These are phyloP conservation scores for Nymphalis c-album DNA, from an alignment of 2,888 invertebrate genomes.

Conservation along the genomic window DNA sequence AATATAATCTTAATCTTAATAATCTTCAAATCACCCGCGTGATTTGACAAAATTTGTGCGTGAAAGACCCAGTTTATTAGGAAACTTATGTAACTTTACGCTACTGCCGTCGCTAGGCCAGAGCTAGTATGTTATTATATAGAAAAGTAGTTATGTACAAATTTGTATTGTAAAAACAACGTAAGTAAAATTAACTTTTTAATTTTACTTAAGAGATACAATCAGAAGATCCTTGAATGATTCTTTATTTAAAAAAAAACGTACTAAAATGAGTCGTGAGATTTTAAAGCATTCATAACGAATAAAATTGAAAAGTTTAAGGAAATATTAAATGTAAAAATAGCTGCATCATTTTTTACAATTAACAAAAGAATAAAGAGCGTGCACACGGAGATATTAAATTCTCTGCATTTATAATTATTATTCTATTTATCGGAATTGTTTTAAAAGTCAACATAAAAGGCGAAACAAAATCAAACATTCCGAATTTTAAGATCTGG, in stretches of 20 bases:
- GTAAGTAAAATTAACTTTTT: too few species aligned
- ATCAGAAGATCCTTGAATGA: neutral
- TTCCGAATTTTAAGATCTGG: slow-evolving; percentile 39
- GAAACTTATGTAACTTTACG: too few species aligned
- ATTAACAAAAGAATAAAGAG: neutral
- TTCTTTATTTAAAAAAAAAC: neutral
- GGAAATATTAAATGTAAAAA: neutral
- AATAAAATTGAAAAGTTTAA: neutral
- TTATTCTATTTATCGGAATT: slow-evolving; percentile 5
- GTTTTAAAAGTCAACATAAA: slow-evolving; percentile 9
- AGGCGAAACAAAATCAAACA: neutral
- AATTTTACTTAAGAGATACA: neutral
- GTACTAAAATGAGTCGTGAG: neutral
- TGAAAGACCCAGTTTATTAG: too few species aligned
- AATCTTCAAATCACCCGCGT: too few species aligned
- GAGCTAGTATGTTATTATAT: too few species aligned
- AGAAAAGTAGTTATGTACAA: too few species aligned
- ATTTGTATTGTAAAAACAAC: neutral
- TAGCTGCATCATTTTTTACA: neutral
- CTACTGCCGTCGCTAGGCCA: too few species aligned
- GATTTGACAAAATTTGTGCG: too few species aligned
- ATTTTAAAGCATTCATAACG: neutral
- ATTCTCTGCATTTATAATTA: neutral
- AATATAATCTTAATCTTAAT: too few species aligned
- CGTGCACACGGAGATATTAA: neutral